Conservation (phyloP, 2,888 invertebrate species). For the Sphecodes monilicornis region DNA sequence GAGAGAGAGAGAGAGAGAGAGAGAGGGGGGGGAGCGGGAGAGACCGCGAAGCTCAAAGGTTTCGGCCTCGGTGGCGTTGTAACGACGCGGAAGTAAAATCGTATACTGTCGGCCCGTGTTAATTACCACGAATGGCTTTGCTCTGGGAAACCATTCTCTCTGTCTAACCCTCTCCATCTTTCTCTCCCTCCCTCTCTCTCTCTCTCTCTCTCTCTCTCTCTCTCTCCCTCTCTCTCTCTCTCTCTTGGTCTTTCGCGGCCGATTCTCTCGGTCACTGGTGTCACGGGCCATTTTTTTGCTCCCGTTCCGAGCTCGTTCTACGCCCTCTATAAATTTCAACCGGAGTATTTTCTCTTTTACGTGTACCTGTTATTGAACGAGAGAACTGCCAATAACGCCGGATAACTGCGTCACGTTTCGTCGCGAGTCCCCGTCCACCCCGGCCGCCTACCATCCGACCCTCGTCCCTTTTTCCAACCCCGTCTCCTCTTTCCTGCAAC, state of each 20-base stretch:
- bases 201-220: neutral
- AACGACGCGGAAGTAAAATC: constrained; percentile 64
- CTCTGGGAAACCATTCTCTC: constrained; percentile 47
- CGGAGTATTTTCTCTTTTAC: constrained; percentile 70
- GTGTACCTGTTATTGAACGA: constrained; percentile 80
- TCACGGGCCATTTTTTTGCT: constrained; percentile 46
- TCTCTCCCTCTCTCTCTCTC: neutral
- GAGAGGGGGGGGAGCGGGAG: neutral
- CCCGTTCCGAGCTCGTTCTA: constrained; percentile 31
- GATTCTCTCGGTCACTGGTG: constrained; percentile 29
- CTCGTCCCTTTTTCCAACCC: neutral
- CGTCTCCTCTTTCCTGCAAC: neutral
- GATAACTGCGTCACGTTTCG: constrained; percentile 79
- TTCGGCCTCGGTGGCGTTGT: constrained; percentile 49
- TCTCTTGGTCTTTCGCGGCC: neutral
- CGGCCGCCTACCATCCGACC: neutral
- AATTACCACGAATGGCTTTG: constrained; percentile 64
- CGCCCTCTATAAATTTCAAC: constrained; percentile 73
- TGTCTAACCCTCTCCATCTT: neutral
- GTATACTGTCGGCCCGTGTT: constrained; percentile 59
- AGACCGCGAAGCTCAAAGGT: constrained; percentile 48
- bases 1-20: neutral
- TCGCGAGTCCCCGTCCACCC: constrained; percentile 57
- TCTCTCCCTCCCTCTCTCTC: neutral
- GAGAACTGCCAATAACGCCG: constrained; percentile 80